Percentiles rank a stretch among this genome's conserved stretches.
Conservation (phyloP, 2,888 invertebrate species). For the Catocala fraxini region DNA sequence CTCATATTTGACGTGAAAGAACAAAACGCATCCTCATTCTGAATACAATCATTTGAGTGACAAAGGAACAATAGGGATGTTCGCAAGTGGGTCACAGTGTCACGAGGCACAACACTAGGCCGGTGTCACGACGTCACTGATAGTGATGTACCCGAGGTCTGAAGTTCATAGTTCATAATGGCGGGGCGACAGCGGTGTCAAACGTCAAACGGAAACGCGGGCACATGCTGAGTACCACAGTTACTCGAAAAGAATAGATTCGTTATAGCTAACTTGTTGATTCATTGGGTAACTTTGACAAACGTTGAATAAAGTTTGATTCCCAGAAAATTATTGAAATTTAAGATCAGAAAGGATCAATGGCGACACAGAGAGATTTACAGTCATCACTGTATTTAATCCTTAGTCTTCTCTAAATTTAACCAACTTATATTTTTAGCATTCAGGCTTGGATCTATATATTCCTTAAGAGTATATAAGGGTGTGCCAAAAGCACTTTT, state of each 20-base stretch:
- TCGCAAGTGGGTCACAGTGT: slow-evolving; percentile 76
- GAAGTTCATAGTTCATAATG: slow-evolving; percentile 64
- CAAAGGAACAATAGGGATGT: slow-evolving; percentile 69
- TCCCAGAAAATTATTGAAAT: too few species aligned
- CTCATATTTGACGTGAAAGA: slow-evolving; percentile 34
- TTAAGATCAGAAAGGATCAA: too few species aligned
- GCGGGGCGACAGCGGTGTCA: slow-evolving; percentile 52
- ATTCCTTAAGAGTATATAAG: too few species aligned
- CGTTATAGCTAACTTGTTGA: too few species aligned
- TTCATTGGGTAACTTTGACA: too few species aligned
- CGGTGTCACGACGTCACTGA: slow-evolving; percentile 69
- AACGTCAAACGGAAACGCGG: slow-evolving; percentile 58
- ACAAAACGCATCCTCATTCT: slow-evolving; percentile 45
- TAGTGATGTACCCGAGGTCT: slow-evolving; percentile 54
- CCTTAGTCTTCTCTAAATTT: too few species aligned
- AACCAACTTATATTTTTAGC: too few species aligned
- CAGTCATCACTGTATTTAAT: too few species aligned
- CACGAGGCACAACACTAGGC: slow-evolving; percentile 62
- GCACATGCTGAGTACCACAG: slow-evolving; percentile 23
- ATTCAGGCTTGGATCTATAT: too few species aligned
- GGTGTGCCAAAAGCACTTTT: neutral
- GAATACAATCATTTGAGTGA: slow-evolving; percentile 54
- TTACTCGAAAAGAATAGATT: neutral
- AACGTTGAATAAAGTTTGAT: too few species aligned
- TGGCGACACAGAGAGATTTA: too few species aligned